These are phyloP conservation scores for Epirrhoe alternata DNA, from an alignment of 2,888 invertebrate genomes.

Conservation along the genomic window DNA sequence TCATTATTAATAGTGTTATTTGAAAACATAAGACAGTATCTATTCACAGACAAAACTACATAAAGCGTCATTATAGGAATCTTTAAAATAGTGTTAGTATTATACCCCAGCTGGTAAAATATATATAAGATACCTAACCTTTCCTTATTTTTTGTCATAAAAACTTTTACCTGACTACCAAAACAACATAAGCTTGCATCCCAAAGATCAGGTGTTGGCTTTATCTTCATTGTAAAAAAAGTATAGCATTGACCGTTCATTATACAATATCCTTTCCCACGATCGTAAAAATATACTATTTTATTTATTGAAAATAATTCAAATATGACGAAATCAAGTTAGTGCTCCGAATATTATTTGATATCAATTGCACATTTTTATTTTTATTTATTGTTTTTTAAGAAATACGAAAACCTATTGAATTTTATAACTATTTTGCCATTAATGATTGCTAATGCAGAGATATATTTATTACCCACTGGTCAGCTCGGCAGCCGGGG, in stretches of 20 bases:
- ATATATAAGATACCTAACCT: neutral
- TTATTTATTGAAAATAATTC: neutral
- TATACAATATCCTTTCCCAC: constrained; percentile 69
- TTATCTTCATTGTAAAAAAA: constrained; percentile 57
- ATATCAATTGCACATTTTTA: neutral
- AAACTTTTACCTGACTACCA: constrained; percentile 71
- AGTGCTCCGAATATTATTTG: neutral
- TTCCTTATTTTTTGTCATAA: constrained; percentile 4
- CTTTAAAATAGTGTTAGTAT: constrained; percentile 27
- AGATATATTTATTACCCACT: constrained; percentile 47
- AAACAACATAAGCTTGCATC: constrained; percentile 57
- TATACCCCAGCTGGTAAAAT: neutral
- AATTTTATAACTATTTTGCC: constrained; percentile 20
- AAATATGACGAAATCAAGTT: neutral
- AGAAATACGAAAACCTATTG: constrained; percentile 11
- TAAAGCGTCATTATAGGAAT: constrained; percentile 13
- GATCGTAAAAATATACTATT: constrained; percentile 42
- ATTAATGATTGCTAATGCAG: constrained; percentile 37
- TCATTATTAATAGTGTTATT: neutral
- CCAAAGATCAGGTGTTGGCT: constrained; percentile 69
- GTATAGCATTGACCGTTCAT: constrained; percentile 54
- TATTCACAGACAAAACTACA: neutral
- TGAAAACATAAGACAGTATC: neutral
- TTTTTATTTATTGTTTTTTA: neutral
- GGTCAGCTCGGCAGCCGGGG: constrained; percentile 44